Evolutionary conservation across 2,797 vertebrate genomes (phyloP).

Genomic region (Zenarchopterus dispar): DNA sequence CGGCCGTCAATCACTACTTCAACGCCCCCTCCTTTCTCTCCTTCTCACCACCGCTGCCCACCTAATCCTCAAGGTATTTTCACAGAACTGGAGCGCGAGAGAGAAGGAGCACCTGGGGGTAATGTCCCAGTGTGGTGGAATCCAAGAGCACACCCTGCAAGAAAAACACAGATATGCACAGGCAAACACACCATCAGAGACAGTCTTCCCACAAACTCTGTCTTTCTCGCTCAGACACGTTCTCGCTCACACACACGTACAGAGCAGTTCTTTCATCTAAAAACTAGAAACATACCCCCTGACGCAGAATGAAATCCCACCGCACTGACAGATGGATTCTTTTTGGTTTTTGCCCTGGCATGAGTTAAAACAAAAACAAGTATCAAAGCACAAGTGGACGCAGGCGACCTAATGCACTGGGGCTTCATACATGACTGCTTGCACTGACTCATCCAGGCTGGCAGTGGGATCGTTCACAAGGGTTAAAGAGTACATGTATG

Average conservation of each 20-base stretch:
- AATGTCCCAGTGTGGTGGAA: slow-evolving; percentile 82
- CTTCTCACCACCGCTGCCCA: slow-evolving; percentile 64
- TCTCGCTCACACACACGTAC: slow-evolving; percentile 15
- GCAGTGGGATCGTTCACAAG: slow-evolving; percentile 52
- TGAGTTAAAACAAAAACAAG: slow-evolving; percentile 70
- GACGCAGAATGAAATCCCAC: slow-evolving; percentile 64
- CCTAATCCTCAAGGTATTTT: slow-evolving; percentile 86
- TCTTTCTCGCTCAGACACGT: slow-evolving; percentile 21
- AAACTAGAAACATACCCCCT: slow-evolving; percentile 74
- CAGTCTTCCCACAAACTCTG: slow-evolving; percentile 41
- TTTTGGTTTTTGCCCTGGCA: slow-evolving; percentile 64
- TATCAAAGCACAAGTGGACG: slow-evolving; percentile 63
- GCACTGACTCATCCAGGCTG: slow-evolving; percentile 66
- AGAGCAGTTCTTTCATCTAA: slow-evolving; percentile 71
- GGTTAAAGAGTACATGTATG: slow-evolving; percentile 54
- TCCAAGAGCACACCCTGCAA: slow-evolving; percentile 84
- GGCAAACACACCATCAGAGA: slow-evolving; percentile 65
- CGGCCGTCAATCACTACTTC: slow-evolving; percentile 82
- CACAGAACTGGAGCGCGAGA: slow-evolving; percentile 58
- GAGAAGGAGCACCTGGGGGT: slow-evolving; percentile 79
- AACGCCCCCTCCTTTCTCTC: slow-evolving; percentile 19
- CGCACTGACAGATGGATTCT: slow-evolving; percentile 65
- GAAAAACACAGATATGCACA: slow-evolving; percentile 77
- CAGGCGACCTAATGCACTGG: slow-evolving; percentile 64
- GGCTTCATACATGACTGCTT: slow-evolving; percentile 55